phyloP scores from a whole-genome alignment of 1,140 invertebrate genomes.

The Philotrypesis tridentata region DNA sequence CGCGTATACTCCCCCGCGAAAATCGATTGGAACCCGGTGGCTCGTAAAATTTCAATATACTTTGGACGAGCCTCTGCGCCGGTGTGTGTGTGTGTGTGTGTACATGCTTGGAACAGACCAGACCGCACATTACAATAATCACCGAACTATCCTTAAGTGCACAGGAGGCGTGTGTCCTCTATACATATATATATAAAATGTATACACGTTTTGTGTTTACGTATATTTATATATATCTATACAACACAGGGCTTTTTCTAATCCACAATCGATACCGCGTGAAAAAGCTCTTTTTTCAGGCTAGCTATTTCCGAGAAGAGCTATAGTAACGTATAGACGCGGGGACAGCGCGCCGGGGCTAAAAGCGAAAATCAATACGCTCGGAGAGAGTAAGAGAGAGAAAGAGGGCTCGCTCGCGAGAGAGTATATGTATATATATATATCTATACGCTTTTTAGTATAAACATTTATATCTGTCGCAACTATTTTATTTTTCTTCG shows the following conservation, averaged over 20 bases:
- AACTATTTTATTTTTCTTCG: not conserved
- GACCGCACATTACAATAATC: not conserved
- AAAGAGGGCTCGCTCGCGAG: too few relatives aligned
- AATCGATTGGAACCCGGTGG: too few relatives aligned
- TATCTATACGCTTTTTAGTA: not conserved
- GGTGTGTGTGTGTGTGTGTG: too few relatives aligned
- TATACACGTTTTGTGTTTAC: too few relatives aligned
- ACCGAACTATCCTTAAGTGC: not conserved
- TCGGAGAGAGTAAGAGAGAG: not conserved
- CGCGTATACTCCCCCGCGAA: too few relatives aligned
- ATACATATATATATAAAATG: not conserved
- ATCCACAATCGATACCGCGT: not conserved
- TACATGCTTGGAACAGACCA: not conserved
- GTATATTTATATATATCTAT: too few relatives aligned
- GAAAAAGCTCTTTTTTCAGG: not conserved
- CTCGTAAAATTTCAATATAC: too few relatives aligned
- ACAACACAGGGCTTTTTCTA: not conserved
- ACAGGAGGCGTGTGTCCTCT: not conserved
- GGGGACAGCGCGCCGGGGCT: not conserved
- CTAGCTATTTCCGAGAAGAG: not conserved
- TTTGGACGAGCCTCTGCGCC: too few relatives aligned
- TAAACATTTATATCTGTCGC: slow-evolving; percentile 5
- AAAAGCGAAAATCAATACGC: not conserved
- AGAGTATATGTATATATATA: too few relatives aligned
- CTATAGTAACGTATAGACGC: too few relatives aligned